Conservation (phyloP, 2,113 vertebrate species). For the Micromys minutus region DNA sequence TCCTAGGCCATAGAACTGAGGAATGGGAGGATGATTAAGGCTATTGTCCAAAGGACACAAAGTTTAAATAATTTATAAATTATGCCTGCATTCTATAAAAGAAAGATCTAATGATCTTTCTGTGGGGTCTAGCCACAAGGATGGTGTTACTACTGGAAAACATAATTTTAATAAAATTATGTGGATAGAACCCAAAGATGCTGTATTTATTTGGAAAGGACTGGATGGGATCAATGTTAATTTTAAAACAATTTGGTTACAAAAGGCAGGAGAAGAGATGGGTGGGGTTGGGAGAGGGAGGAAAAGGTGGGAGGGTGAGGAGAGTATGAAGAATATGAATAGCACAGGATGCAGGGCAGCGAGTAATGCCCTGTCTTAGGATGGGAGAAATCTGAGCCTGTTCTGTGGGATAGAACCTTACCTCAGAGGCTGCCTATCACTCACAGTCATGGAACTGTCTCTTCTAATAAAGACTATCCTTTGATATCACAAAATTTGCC, state of each 20-base stretch:
- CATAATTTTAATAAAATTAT: conserved; percentile 5
- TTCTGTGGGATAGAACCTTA: neutral
- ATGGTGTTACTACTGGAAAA: neutral
- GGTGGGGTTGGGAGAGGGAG: neutral
- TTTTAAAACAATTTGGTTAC: neutral
- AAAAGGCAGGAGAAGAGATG: neutral
- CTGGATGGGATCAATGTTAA: neutral
- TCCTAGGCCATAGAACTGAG: neutral
- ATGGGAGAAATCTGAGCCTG: neutral
- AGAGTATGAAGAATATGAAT: neutral
- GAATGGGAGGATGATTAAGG: neutral
- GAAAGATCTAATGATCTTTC: neutral
- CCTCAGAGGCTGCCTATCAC: neutral
- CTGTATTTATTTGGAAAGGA: conserved; percentile 19
- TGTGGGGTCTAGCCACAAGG: neutral
- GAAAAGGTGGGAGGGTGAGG: neutral
- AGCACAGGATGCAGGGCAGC: neutral
- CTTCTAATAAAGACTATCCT: neutral
- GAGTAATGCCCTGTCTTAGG: neutral
- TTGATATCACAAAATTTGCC: conserved; percentile 17
- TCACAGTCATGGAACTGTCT: neutral
- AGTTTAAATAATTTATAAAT: neutral
- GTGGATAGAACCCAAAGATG: neutral
- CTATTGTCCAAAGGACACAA: neutral
- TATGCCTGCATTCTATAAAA: neutral